A percentile compares a stretch with the other conserved stretches of the same genome.
Evolutionary conservation across 2,113 vertebrate genomes (phyloP).

Genomic region (Leptocoma aspasia): DNA sequence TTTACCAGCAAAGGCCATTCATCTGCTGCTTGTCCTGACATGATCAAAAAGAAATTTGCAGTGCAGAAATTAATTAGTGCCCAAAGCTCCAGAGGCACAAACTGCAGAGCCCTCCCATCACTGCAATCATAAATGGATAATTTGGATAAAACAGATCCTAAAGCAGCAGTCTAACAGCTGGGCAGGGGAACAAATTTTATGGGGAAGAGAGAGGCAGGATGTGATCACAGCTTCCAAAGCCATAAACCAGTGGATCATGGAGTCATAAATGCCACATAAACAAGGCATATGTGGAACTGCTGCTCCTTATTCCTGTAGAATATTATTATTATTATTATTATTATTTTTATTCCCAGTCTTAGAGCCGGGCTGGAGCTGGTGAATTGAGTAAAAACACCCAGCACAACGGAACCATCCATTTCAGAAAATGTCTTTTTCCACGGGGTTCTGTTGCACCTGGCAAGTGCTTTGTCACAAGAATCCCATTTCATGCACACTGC

Average conservation of each 20-base stretch:
- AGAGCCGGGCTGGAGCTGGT: background rate
- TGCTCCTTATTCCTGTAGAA: background rate
- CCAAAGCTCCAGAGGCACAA: background rate
- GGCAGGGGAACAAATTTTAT: background rate
- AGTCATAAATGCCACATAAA: background rate
- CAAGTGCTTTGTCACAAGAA: background rate
- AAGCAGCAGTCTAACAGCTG: background rate
- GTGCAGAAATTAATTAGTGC: background rate
- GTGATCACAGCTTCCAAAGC: background rate
- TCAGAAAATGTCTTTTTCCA: background rate
- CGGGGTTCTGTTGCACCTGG: background rate
- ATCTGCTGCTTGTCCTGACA: background rate
- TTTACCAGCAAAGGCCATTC: background rate
- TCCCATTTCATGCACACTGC: background rate
- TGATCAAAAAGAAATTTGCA: background rate
- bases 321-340: no score
- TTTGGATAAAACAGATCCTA: rapidly evolving
- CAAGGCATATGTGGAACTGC: background rate
- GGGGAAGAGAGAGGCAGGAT: rapidly evolving
- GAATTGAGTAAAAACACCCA: background rate
- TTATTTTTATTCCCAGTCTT: background rate
- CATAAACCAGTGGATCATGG: background rate
- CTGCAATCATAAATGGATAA: background rate
- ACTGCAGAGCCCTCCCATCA: background rate
- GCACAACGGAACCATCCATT: background rate